These are phyloP conservation scores for Balearica regulorum DNA, from an alignment of 2,797 vertebrate species.

Conservation along the genomic window DNA sequence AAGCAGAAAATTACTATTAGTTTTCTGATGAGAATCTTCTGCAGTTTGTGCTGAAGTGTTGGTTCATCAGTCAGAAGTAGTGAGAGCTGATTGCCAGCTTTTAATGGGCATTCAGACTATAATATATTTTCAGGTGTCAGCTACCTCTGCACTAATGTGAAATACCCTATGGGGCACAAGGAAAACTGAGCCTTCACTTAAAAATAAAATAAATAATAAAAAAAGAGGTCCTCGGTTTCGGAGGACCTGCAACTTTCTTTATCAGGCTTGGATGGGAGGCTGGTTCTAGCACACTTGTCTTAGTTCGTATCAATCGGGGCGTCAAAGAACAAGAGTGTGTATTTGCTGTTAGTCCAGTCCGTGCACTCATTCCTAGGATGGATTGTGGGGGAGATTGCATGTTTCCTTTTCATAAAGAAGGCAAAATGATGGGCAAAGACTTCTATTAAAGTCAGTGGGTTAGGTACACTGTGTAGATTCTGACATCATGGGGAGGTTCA, in stretches of 20 bases:
- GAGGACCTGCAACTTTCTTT: neutral
- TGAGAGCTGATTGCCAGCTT: neutral
- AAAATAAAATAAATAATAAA: too few relatives aligned
- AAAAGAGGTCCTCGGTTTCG: neutral
- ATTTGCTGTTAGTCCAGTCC: neutral
- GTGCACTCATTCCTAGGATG: neutral
- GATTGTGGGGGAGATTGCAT: neutral
- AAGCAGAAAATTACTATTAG: neutral
- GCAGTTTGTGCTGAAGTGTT: neutral
- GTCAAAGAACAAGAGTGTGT: neutral
- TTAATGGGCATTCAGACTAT: neutral
- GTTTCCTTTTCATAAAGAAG: neutral
- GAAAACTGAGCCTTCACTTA: neutral
- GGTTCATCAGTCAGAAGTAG: neutral
- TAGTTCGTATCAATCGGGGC: neutral
- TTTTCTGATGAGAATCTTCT: neutral
- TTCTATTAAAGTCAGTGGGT: neutral
- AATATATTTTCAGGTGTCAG: neutral
- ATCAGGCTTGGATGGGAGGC: neutral
- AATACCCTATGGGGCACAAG: neutral
- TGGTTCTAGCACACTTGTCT: neutral
- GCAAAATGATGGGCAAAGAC: neutral
- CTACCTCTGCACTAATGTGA: neutral
- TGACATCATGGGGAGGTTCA: neutral
- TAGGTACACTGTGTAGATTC: neutral